These are phyloP conservation scores for Globicephala melas DNA, from an alignment of 2,113 vertebrate genomes.

Conservation along the genomic window DNA sequence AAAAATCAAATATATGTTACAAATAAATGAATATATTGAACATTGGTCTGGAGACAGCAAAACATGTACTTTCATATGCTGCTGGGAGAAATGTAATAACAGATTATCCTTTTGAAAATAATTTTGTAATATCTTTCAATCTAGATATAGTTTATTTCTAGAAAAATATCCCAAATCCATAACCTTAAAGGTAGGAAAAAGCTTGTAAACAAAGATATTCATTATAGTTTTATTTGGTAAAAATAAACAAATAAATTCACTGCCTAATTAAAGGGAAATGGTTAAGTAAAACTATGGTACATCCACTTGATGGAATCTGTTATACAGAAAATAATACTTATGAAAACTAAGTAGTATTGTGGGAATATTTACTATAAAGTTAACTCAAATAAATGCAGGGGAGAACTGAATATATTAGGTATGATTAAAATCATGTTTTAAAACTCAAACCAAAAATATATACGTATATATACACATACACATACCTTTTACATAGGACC, in stretches of 20 bases:
- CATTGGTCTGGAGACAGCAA: not conserved
- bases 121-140: not conserved
- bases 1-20: conserved; percentile 13
- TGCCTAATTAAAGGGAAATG: not conserved
- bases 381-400: conserved; percentile 28
- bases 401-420: not conserved
- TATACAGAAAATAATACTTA: not conserved
- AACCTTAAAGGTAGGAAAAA: not conserved
- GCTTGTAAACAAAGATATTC: not conserved
- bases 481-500: not conserved
- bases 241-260: not conserved
- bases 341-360: not conserved
- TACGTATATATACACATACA: not conserved
- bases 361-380: not conserved
- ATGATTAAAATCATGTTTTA: conserved; percentile 33
- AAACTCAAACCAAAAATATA: not conserved
- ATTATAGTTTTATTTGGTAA: not conserved
- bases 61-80: not conserved
- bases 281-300: not conserved
- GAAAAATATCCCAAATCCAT: not conserved
- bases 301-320: not conserved
- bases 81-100: not conserved
- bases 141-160: not conserved
- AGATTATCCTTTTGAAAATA: not conserved
- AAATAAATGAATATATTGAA: conserved; percentile 23